Evolutionary conservation across 2,888 invertebrate genomes (phyloP), one percentile per base, ranked within the genome.

Genomic region (Scaptodrosophila latifasciaeformis): DNA sequence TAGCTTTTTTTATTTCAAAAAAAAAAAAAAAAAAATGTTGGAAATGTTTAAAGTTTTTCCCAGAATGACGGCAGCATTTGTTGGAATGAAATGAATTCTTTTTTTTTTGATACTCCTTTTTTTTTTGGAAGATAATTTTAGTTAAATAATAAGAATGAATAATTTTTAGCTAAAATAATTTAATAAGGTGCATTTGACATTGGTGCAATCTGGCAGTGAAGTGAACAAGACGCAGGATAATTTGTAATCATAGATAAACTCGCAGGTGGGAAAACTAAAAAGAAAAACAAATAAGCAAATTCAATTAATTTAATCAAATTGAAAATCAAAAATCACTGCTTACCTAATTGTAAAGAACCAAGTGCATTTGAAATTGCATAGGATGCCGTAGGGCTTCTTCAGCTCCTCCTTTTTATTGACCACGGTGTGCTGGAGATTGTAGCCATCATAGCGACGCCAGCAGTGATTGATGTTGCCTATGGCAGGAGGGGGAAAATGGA

Each of bases 171-270:
- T 84, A 55, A 85, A 85, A 68, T 80, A 85, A 54, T 83, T 81
- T 62, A 84, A 61, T 56, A 85, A 82, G 58, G 85, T 85, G 70
- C 85, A 85, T 70, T 84, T 84, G 53, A 85, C 81, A 45, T 70
- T 72, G 62, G 85, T 82, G 61, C 85, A 85, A 67, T 85, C 85
- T 57, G 85, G 85, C 84, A 85, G 85, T 83, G 85, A 85, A 52
- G 85, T 85, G 63, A 85, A 85, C 72, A 85, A 81, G 72, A 85
- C 84, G 72, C 85, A 85, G 62, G 85, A 85, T 60, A 85, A 63
- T 71, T 85, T 85, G 62, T 85, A 85, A 63, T 85, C 85, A 59
- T 85, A 84, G 58, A 85, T 82, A 62, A 85, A 85, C 64, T 85
- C 85, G 71, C 85, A 85, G 54, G 85, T 83, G 52, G 84, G 83